These are phyloP conservation scores for Anastrepha ludens DNA, from an alignment of 1,140 invertebrate species.

Conservation along the genomic window DNA sequence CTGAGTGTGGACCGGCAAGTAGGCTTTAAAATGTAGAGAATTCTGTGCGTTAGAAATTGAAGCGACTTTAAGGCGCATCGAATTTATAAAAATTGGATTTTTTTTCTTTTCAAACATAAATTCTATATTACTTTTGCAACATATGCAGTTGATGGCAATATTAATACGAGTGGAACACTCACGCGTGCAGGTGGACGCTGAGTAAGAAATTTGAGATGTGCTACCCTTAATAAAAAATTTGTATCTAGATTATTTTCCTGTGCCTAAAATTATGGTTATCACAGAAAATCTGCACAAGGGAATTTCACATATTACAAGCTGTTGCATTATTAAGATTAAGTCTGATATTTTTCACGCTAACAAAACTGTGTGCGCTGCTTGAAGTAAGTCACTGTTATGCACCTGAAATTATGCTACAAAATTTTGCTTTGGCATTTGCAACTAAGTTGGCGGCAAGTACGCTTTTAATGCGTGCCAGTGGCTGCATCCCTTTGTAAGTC, in stretches of 20 bases:
- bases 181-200: background rate
- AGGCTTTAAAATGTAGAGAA: background rate
- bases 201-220: background rate
- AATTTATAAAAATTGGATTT: background rate
- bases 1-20: background rate
- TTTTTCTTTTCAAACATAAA: background rate
- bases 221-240: conserved; percentile 5
- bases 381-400: background rate
- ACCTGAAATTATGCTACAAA: conserved; percentile 5
- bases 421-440: background rate
- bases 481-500: no score
- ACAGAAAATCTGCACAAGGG: background rate
- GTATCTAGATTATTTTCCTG: background rate
- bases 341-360: background rate
- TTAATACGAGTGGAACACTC: background rate
- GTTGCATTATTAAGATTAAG: background rate
- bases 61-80: background rate
- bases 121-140: background rate
- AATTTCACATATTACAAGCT: background rate
- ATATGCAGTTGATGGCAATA: conserved; percentile 1
- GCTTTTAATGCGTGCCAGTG: background rate
- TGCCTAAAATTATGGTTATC: background rate
- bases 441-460: background rate
- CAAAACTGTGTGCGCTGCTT: background rate
- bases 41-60: background rate